Conservation (phyloP, 2,797 vertebrate genomes). For the Podarcis siculus region DNA sequence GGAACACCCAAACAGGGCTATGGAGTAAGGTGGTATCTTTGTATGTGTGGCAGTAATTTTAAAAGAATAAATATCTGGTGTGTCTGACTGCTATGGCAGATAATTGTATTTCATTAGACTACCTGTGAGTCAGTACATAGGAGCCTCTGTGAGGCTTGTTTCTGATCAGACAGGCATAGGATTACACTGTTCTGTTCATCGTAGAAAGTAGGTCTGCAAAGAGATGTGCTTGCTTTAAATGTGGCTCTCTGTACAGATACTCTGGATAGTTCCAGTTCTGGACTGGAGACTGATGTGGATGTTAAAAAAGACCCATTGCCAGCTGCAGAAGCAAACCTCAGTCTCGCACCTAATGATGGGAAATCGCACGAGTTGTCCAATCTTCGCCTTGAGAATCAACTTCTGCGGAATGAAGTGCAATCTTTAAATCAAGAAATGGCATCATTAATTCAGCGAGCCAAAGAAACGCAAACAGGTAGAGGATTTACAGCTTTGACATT, state of each 20-base stretch:
- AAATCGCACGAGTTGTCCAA: slow-evolving; percentile 91
- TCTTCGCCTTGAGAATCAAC: slow-evolving; percentile 95
- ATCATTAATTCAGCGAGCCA: slow-evolving; percentile 91
- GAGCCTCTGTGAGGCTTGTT: neutral
- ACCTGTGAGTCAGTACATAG: neutral
- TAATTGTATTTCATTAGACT: neutral
- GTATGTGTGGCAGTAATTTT: neutral
- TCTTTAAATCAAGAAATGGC: slow-evolving; percentile 99
- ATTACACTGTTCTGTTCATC: neutral
- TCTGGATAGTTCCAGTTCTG: slow-evolving; percentile 83
- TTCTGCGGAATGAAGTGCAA: slow-evolving; percentile 91
- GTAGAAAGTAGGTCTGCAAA: neutral
- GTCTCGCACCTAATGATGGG: slow-evolving; percentile 54
- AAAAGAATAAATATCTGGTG: neutral
- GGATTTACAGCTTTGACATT: neutral
- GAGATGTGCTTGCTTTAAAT: neutral
- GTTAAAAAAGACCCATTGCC: slow-evolving; percentile 63
- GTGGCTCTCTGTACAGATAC: slow-evolving; percentile 74
- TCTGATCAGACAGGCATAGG: neutral
- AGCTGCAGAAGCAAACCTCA: slow-evolving; percentile 64
- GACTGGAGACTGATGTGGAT: slow-evolving; percentile 77
- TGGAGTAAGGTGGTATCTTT: neutral
- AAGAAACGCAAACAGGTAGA: slow-evolving; percentile 92
- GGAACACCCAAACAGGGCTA: no score
- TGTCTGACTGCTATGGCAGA: neutral